phyloP scores from a whole-genome alignment of 2,113 vertebrate genomes.

The Pristiophorus japonicus region DNA sequence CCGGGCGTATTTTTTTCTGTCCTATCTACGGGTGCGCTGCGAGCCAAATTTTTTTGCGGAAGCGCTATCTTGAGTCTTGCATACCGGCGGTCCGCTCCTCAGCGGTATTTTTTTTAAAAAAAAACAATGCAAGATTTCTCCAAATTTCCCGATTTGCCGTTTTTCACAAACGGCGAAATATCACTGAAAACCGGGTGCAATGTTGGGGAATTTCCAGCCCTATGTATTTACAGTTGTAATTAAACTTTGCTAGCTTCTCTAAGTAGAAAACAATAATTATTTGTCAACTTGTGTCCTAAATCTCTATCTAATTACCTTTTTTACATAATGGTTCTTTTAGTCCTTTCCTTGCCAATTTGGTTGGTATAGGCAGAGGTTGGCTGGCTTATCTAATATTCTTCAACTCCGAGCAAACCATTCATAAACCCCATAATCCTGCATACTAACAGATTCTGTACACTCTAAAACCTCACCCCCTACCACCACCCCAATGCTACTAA shows the following conservation, averaged over 20 bases:
- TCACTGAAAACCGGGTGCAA: no score
- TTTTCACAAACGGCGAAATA: no score
- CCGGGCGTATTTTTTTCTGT: no score
- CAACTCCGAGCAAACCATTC: background rate
- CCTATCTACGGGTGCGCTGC: no score
- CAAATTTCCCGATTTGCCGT: no score
- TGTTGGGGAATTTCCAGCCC: no score
- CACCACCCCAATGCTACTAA: no score
- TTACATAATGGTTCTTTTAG: background rate
- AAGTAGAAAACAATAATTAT: background rate
- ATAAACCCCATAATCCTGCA: background rate
- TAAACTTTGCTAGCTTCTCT: background rate
- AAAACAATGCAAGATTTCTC: no score
- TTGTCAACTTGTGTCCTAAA: background rate
- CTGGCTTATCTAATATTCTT: background rate
- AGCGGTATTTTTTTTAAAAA: no score
- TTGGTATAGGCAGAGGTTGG: background rate
- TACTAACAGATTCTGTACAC: background rate
- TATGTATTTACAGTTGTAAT: background rate
- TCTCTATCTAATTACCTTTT: background rate
- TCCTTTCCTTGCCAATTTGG: background rate
- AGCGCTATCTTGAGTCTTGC: no score
- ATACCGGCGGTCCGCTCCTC: no score
- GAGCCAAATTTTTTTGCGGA: no score
- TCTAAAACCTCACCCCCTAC: background rate